phyloP scores from a whole-genome alignment of 2,797 vertebrate genomes.

The Anomalospiza imberbis region DNA sequence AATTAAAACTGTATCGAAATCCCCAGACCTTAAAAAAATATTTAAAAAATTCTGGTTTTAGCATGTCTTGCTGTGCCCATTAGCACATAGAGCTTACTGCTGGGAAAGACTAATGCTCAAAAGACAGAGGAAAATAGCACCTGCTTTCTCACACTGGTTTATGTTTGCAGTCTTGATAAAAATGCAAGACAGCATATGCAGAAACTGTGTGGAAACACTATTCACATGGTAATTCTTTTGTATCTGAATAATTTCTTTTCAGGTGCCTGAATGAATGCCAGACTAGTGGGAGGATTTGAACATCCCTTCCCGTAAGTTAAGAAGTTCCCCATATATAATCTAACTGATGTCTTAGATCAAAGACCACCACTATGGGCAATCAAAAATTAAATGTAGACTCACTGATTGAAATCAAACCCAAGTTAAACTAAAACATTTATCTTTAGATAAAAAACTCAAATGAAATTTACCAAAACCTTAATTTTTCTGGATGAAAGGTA shows the following conservation, averaged over 20 bases:
- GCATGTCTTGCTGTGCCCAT: slow-evolving; percentile 51
- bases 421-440: neutral
- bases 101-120: slow-evolving; percentile 75
- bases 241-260: slow-evolving; percentile 76
- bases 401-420: neutral
- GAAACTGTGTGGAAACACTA: slow-evolving; percentile 67
- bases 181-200: slow-evolving; percentile 73
- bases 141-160: slow-evolving; percentile 77
- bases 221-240: slow-evolving; percentile 80
- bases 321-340: slow-evolving; percentile 41
- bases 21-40: neutral
- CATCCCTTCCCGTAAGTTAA: slow-evolving; percentile 37
- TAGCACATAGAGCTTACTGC: slow-evolving; percentile 59
- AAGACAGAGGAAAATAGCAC: slow-evolving; percentile 68
- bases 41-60: slow-evolving; percentile 5
- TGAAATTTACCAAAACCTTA: neutral
- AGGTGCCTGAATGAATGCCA: slow-evolving; percentile 68
- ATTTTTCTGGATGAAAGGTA: neutral
- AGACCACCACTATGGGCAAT: neutral
- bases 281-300: slow-evolving; percentile 45
- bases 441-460: neutral
- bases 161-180: slow-evolving; percentile 73
- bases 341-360: slow-evolving; percentile 52
- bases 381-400: neutral
- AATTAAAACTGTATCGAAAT: slow-evolving; percentile 68